phyloP scores from a whole-genome alignment of 2,888 invertebrate genomes.

The Fabriciana adippe region DNA sequence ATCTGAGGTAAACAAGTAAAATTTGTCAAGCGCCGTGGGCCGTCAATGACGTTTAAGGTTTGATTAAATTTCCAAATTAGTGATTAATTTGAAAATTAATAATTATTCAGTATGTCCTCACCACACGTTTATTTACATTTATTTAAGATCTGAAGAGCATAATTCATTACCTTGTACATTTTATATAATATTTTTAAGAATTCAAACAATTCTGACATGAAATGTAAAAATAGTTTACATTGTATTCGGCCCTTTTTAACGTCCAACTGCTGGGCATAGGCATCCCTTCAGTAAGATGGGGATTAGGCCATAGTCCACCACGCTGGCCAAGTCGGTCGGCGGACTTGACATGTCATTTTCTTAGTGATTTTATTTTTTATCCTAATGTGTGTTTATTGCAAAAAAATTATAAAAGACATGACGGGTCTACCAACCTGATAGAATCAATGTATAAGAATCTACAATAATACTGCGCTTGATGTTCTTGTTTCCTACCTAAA shows the following conservation, averaged over 20 bases:
- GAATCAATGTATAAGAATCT: no score
- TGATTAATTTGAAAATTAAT: conserved; percentile 31
- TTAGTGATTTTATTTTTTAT: no score
- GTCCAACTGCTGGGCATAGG: no score
- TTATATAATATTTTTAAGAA: conserved; percentile 20
- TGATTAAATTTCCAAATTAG: conserved; percentile 34
- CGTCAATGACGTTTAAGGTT: conserved; percentile 12
- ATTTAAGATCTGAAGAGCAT: not conserved
- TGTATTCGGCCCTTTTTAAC: not conserved
- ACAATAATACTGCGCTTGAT: no score
- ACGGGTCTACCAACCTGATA: no score
- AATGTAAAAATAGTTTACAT: not conserved
- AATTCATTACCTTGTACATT: conserved; percentile 18
- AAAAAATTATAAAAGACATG: no score
- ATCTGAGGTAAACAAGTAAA: not conserved
- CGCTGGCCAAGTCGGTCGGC: no score
- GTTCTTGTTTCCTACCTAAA: no score
- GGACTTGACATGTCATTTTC: no score
- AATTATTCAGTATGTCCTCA: conserved; percentile 14
- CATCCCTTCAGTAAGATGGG: no score
- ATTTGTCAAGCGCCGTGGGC: not conserved
- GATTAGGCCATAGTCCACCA: no score
- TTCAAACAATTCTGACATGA: conserved; percentile 12
- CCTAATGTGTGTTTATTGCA: no score
- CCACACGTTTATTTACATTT: conserved; percentile 22